Evolutionary conservation across 2,888 invertebrate genomes (phyloP).

Genomic region (Mayetiola destructor): DNA sequence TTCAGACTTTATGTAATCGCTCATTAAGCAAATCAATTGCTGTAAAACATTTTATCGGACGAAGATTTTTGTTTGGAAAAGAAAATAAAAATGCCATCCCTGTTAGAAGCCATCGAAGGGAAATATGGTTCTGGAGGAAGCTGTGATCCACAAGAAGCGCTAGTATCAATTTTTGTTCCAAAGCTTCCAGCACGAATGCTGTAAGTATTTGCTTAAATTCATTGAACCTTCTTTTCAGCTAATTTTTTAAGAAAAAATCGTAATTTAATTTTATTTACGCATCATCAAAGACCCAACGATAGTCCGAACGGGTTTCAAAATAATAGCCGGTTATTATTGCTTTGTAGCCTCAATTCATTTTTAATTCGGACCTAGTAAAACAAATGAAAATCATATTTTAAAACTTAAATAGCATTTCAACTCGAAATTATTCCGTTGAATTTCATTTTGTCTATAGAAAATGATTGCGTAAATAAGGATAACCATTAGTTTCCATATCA

Average conservation of each 20-base stretch:
- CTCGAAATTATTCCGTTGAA: too few species aligned
- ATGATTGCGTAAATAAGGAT: too few species aligned
- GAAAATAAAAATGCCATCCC: slow-evolving; percentile 55
- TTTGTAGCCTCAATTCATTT: too few species aligned
- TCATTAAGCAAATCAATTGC: not conserved
- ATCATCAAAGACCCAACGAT: not conserved
- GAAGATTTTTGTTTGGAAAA: not conserved
- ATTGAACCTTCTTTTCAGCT: too few species aligned
- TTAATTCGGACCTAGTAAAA: too few species aligned
- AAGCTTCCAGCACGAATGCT: slow-evolving; percentile 55
- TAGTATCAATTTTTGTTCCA: slow-evolving; percentile 76
- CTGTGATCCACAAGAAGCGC: slow-evolving; percentile 29
- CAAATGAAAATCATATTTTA: too few species aligned
- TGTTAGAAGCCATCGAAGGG: slow-evolving; percentile 76
- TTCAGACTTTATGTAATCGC: not conserved
- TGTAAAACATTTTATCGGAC: not conserved
- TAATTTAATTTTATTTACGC: not conserved
- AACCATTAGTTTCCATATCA: too few species aligned
- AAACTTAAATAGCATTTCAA: too few species aligned
- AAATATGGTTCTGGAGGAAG: slow-evolving; percentile 62
- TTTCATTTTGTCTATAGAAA: too few species aligned
- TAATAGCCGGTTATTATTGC: too few species aligned
- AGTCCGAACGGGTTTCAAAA: too few species aligned
- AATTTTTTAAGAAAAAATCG: too few species aligned
- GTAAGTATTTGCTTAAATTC: slow-evolving; percentile 18